phyloP scores from a whole-genome alignment of 2,888 invertebrate species.

The Drosophila ustulata region DNA sequence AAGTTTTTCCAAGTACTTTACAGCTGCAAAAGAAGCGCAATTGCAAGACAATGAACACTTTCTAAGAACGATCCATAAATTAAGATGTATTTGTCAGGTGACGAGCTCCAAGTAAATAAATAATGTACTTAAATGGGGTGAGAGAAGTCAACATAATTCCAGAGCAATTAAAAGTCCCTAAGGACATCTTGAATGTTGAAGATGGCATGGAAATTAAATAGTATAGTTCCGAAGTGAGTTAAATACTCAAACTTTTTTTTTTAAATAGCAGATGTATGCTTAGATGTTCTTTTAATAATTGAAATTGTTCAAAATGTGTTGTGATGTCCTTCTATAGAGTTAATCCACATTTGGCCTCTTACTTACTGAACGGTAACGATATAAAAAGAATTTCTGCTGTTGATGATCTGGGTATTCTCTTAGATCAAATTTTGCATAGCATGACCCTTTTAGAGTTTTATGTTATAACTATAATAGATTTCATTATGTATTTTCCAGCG shows the following conservation, averaged over 20 bases:
- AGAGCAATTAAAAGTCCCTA: background rate
- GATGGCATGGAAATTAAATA: background rate
- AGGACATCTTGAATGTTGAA: background rate
- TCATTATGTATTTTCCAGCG: too few species aligned
- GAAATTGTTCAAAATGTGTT: too few species aligned
- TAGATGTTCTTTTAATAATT: too few species aligned
- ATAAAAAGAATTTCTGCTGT: too few species aligned
- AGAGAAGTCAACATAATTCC: background rate
- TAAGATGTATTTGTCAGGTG: background rate
- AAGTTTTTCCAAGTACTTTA: slow-evolving; percentile 16
- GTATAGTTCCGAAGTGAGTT: background rate
- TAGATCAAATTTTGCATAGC: too few species aligned
- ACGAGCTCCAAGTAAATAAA: background rate
- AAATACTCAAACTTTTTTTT: background rate
- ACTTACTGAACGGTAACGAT: too few species aligned
- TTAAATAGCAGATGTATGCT: too few species aligned
- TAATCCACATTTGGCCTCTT: too few species aligned
- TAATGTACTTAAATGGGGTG: background rate
- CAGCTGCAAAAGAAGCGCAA: slow-evolving; percentile 14
- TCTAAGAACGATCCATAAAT: background rate
- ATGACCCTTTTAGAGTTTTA: too few species aligned
- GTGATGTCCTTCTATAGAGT: too few species aligned
- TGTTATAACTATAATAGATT: too few species aligned
- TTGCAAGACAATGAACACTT: slow-evolving; percentile 18
- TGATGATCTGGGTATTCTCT: too few species aligned